Evolutionary conservation across 23 tunicate species (phyloP).

Genomic region (Trididemnum miniatum): DNA sequence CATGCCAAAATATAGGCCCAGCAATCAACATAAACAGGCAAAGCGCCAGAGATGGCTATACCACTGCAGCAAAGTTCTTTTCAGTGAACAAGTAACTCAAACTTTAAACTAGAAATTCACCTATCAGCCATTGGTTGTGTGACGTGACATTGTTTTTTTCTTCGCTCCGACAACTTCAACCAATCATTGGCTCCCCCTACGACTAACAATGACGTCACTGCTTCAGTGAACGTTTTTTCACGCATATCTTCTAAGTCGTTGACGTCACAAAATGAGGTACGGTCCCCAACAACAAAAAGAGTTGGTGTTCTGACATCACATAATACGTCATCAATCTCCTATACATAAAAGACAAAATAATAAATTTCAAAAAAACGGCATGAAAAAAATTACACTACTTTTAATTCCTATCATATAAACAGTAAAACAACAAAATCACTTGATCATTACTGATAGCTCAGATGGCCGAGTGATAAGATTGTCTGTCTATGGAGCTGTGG

Average conservation of each 20-base stretch:
- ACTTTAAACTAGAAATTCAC: slow-evolving; percentile 27
- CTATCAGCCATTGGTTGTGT: slow-evolving; percentile 84
- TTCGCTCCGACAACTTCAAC: slow-evolving; percentile 60
- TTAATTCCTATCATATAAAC: no score
- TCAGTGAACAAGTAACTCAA: no score
- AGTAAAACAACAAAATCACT: no score
- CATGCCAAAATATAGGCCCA: no score
- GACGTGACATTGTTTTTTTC: slow-evolving; percentile 32
- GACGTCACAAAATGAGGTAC: slow-evolving; percentile 52
- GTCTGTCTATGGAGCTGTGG: no score
- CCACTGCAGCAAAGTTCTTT: no score
- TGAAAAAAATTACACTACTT: no score
- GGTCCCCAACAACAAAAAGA: slow-evolving; percentile 72
- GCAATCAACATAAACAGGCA: no score
- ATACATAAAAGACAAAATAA: not conserved
- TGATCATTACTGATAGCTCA: no score
- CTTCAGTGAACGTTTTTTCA: slow-evolving; percentile 49
- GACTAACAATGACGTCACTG: slow-evolving; percentile 46
- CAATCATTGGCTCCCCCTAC: slow-evolving; percentile 85
- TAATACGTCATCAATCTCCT: slow-evolving; percentile 70
- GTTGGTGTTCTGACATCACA: slow-evolving; percentile 78
- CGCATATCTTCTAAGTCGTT: slow-evolving; percentile 65
- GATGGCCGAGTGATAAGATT: no score
- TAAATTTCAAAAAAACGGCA: no score
- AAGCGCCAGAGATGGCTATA: no score